These are phyloP conservation scores for Sycobia sp. DNA, from an alignment of 1,140 invertebrate species.

Conservation along the genomic window DNA sequence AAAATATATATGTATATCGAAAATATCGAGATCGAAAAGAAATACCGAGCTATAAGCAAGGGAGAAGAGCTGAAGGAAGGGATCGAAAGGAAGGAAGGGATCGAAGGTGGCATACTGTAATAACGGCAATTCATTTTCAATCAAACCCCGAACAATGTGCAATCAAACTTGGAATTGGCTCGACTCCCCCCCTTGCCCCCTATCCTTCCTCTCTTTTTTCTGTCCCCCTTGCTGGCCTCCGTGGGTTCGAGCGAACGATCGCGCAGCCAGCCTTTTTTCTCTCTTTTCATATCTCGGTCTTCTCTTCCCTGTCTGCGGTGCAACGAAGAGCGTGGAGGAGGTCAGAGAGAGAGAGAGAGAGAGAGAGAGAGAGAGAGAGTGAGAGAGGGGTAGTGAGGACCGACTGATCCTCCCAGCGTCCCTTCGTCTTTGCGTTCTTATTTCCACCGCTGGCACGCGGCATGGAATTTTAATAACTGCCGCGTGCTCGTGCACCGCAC, in stretches of 20 bases:
- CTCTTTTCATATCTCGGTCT: no score
- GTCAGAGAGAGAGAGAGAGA: no score
- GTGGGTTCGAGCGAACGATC: no score
- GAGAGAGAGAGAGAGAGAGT: neutral
- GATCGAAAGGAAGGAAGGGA: no score
- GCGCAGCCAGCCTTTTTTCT: no score
- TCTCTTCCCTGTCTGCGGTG: no score
- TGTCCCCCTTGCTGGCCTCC: no score
- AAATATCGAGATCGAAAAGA: neutral
- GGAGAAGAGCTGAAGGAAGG: neutral
- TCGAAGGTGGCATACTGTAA: slow-evolving; percentile 8
- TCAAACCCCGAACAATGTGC: slow-evolving; percentile 27
- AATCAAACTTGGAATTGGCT: slow-evolving; percentile 30
- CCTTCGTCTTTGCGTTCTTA: slow-evolving; percentile 2
- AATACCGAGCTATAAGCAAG: neutral
- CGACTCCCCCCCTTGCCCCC: neutral
- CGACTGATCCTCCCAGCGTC: neutral
- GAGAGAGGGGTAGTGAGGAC: neutral
- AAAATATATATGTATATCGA: no score
- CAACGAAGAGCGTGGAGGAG: no score
- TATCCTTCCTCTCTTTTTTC: neutral
- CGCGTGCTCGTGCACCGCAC: neutral
- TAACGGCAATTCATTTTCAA: slow-evolving; percentile 31
- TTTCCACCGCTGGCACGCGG: slow-evolving; percentile 8
- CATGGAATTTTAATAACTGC: slow-evolving; percentile 22